Percentiles rank a stretch among this genome's conserved stretches.
phyloP scores from a whole-genome alignment of 2,888 invertebrate species.

The Magallana nippona region DNA sequence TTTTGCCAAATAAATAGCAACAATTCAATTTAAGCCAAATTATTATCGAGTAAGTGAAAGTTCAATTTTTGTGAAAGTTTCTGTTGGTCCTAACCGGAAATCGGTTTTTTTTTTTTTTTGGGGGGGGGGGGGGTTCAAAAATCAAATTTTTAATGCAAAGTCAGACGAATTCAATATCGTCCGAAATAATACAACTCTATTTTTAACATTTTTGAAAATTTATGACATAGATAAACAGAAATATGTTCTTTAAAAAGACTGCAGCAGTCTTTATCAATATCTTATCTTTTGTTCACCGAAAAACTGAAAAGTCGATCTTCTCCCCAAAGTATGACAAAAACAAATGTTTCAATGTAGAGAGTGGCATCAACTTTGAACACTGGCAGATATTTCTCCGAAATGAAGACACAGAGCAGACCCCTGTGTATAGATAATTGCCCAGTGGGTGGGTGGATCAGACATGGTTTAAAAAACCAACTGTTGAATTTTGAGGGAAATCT shows the following conservation, averaged over 20 bases:
- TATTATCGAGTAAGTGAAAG: too few relatives aligned
- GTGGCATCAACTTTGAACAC: background rate
- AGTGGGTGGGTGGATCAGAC: background rate
- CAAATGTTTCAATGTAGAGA: background rate
- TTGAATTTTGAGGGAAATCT: background rate
- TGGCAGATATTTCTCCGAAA: background rate
- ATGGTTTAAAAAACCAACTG: background rate
- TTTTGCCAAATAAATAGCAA: too few relatives aligned
- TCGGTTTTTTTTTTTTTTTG: too few relatives aligned
- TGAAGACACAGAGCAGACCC: slow-evolving; percentile 1
- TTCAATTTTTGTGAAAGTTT: too few relatives aligned
- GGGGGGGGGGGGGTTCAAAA: too few relatives aligned
- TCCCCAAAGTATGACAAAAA: slow-evolving; percentile 16
- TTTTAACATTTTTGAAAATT: too few relatives aligned
- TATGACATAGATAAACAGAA: background rate
- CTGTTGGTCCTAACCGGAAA: too few relatives aligned
- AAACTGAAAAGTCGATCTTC: background rate
- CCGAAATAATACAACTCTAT: too few relatives aligned
- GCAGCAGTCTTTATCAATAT: background rate
- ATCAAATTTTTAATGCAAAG: too few relatives aligned
- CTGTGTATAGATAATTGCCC: slow-evolving; percentile 6
- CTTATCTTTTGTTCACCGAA: slow-evolving; percentile 22
- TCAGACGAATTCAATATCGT: too few relatives aligned
- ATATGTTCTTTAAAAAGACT: background rate
- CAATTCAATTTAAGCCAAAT: too few relatives aligned